Evolutionary conservation across 37 sponge, comb jelly and placozoan species (phyloP).

Genomic region (Amphimedon queenslandica): DNA sequence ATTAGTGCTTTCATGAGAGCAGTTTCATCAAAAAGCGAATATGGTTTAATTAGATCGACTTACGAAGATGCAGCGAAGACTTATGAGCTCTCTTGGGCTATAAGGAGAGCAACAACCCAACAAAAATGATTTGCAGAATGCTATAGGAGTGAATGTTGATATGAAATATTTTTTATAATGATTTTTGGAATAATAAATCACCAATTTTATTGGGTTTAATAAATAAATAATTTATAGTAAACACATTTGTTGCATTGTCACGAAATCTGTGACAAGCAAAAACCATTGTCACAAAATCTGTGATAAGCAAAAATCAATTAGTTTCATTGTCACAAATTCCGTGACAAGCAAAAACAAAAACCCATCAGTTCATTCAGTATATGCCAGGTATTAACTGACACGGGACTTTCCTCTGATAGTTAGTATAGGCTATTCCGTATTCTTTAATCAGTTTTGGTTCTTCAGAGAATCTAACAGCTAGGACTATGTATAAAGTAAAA

Average conservation of each 20-base stretch:
- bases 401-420: no score
- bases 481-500: background rate
- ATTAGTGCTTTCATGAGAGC: constrained; percentile 58
- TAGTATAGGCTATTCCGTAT: background rate
- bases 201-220: background rate
- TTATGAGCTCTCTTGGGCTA: constrained; percentile 74
- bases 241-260: no score
- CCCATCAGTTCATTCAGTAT: no score
- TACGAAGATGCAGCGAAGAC: constrained; percentile 75
- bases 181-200: background rate
- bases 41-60: constrained; percentile 22
- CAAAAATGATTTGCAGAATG: no score
- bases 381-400: no score
- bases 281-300: no score
- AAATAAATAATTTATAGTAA: no score
- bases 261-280: no score
- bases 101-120: constrained; percentile 27
- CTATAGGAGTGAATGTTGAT: background rate
- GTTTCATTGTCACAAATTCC: no score
- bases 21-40: constrained; percentile 25
- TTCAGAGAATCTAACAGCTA: background rate
- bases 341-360: no score
- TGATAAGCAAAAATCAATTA: no score
- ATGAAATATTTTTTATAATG: background rate
- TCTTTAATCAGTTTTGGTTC: background rate